Conservation (phyloP, 2,113 vertebrate genomes). For the Lasiurus cinereus region DNA sequence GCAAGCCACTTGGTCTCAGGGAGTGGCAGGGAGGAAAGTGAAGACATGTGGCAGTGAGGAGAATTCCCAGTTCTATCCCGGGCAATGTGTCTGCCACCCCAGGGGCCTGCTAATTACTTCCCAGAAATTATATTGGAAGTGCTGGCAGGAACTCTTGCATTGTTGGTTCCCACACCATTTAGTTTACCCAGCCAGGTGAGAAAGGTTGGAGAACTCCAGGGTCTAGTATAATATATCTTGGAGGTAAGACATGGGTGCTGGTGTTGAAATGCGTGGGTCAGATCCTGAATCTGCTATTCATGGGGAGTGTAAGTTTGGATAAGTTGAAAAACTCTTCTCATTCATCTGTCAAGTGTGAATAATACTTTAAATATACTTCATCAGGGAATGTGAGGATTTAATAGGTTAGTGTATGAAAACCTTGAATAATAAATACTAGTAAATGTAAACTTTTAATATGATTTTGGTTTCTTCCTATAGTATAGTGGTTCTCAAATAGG, state of each 20-base stretch:
- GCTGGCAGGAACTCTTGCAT: background rate
- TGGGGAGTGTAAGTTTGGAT: background rate
- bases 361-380: background rate
- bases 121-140: background rate
- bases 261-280: background rate
- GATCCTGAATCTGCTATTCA: background rate
- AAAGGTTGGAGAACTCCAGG: background rate
- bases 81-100: background rate
- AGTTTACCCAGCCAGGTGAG: background rate
- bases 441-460: background rate
- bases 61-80: no score
- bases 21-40: background rate
- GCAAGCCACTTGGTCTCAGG: background rate
- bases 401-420: background rate
- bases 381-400: background rate
- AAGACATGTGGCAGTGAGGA: background rate
- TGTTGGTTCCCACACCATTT: background rate
- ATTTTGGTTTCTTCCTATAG: conserved; percentile 38
- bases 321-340: background rate
- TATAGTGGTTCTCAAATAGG: background rate
- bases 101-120: background rate
- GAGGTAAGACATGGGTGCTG: background rate
- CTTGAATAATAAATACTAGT: background rate
- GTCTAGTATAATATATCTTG: background rate
- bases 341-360: background rate